A percentile compares a stretch with the other conserved stretches of the same genome.
phyloP scores from a whole-genome alignment of 2,113 vertebrate species.

The Nasalis larvatus region DNA sequence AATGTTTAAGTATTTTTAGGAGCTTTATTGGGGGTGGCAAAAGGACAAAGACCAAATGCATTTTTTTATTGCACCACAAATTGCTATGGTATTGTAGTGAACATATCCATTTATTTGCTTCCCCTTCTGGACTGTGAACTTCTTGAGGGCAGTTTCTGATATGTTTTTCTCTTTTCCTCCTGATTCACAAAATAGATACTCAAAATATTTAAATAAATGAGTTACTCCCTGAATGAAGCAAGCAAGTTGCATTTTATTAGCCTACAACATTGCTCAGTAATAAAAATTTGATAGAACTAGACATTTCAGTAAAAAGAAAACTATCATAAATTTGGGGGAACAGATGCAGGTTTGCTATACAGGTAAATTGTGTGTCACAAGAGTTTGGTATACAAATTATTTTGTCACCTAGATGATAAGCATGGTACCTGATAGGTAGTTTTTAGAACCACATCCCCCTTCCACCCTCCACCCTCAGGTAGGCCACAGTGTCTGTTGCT shows the following conservation, averaged over 20 bases:
- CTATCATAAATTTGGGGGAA: not conserved
- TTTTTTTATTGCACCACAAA: not conserved
- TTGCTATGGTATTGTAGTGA: not conserved
- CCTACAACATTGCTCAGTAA: not conserved
- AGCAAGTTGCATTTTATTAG: not conserved
- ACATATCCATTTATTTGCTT: not conserved
- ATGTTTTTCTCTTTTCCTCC: not conserved
- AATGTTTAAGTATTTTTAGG: no score
- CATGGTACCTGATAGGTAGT: no score
- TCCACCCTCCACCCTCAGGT: no score
- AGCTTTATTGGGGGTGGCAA: not conserved
- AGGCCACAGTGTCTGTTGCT: no score
- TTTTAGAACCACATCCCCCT: no score
- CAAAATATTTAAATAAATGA: not conserved
- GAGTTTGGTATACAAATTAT: no score
- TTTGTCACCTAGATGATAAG: no score
- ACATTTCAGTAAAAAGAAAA: constrained; percentile 22
- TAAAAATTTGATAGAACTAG: not conserved
- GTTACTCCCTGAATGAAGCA: not conserved
- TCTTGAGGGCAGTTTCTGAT: not conserved
- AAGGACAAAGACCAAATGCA: not conserved
- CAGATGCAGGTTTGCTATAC: no score
- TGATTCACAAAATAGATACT: not conserved
- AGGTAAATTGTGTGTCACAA: no score
- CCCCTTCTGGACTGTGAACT: not conserved